phyloP scores from a whole-genome alignment of 2,888 invertebrate species.

The Eulithis testata region DNA sequence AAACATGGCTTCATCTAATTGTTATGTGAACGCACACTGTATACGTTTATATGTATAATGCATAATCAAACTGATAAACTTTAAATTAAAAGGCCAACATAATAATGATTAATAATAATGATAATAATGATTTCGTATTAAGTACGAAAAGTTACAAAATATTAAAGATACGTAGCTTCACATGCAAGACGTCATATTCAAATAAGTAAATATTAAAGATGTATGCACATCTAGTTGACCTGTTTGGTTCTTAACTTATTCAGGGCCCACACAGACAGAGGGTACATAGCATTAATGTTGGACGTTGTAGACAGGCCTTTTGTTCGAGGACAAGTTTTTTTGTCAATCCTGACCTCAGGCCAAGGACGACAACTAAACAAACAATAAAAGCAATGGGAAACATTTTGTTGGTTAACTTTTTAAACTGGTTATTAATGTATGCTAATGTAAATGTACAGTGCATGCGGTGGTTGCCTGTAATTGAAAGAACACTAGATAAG shows the following conservation, averaged over 20 bases:
- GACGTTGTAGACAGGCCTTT: constrained; percentile 35
- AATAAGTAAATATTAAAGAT: constrained; percentile 63
- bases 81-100: background rate
- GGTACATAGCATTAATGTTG: constrained; percentile 44
- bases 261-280: constrained; percentile 49
- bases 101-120: no score
- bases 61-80: background rate
- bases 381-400: constrained; percentile 13
- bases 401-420: background rate
- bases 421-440: background rate
- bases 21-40: constrained; percentile 41
- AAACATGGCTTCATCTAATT: constrained; percentile 59
- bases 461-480: no score
- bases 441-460: no score
- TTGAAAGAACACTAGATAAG: no score
- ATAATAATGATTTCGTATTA: no score
- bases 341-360: constrained; percentile 45
- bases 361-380: constrained; percentile 48
- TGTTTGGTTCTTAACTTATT: constrained; percentile 53
- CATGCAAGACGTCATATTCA: constrained; percentile 22
- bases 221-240: constrained; percentile 60
- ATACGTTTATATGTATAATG: constrained; percentile 16
- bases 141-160: background rate
- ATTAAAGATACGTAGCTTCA: background rate
- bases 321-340: constrained; percentile 46